Base-by-base conservation (phyloP, 2,888 invertebrate genomes). In the Barypeithes pellucidus region DNA sequence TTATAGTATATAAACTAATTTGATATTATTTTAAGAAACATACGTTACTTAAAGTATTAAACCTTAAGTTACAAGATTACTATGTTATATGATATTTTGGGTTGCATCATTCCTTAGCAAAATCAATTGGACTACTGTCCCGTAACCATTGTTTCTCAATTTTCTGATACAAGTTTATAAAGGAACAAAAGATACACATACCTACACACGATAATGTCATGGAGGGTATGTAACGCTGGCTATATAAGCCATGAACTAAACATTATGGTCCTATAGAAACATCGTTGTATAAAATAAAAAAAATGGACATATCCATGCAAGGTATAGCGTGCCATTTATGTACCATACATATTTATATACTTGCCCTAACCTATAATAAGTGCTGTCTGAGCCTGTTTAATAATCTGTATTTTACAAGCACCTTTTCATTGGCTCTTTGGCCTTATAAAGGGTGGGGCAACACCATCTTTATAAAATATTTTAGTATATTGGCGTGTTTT, bases 261-360 rank as follows among this genome's bases (percentile, higher is more conserved):
- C 54, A 33, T 33, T 63, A 33, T 43, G 63, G 33, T 2, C 36
- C 18, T 57, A 57, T 47, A 63, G 24, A 63, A 47, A 45, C 33
- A 24, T n/a, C 54, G 57, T 57, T 68, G 45, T 61, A 61, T 68
- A 47, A 45, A 45, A 50, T 63, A 63, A 29, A 75, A n/a, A 24
- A 70, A 52, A 33, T 54, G 14, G 41, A 41, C 50, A 66, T 69
- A 76, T 71, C 72, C 66, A 65, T 70, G 68, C 66, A 52, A 73
- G 67, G 78, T 82, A 82, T 85, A 84, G 85, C 85, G 85, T 85
- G 85, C 83, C 84, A 83, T 67, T 66, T 82, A 82, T 81, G 79
- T 79, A 79, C 85, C 86, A 86, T 86, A 86, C 86, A 86, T 86
- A 86, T 86, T 86, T 85, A 86, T 86, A 85, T 82, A 83, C 83